Percentiles rank a stretch among this genome's conserved stretches.
phyloP scores from a whole-genome alignment of 2,888 invertebrate species.

The Cephus pygmeus region DNA sequence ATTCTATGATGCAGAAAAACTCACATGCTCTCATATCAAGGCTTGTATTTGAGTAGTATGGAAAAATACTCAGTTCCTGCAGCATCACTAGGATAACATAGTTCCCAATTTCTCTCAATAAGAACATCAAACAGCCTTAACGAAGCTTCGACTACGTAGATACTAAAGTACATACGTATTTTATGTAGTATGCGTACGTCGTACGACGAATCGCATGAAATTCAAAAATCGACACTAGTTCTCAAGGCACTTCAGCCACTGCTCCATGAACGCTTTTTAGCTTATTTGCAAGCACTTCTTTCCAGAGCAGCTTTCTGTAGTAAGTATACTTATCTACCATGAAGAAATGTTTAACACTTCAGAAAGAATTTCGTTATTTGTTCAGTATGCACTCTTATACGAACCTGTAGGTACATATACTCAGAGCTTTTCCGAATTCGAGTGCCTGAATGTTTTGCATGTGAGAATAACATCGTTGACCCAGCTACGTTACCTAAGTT shows the following conservation, averaged over 20 bases:
- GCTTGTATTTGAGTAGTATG: background rate
- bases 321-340: background rate
- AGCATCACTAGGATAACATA: background rate
- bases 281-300: background rate
- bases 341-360: background rate
- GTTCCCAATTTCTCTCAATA: background rate
- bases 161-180: background rate
- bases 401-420: background rate
- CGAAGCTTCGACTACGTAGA: background rate
- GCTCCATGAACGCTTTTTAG: background rate
- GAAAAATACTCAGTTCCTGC: background rate
- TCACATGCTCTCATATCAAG: too few relatives aligned
- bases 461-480: background rate
- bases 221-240: background rate
- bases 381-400: background rate
- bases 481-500: background rate
- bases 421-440: background rate
- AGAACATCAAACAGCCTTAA: background rate
- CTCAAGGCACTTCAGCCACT: background rate
- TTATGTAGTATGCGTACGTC: background rate
- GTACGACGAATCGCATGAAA: background rate
- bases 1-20: too few relatives aligned
- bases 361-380: background rate
- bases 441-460: background rate
- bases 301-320: background rate